Conservation (phyloP, 1,140 invertebrate genomes). For the Caerostris darwini region DNA sequence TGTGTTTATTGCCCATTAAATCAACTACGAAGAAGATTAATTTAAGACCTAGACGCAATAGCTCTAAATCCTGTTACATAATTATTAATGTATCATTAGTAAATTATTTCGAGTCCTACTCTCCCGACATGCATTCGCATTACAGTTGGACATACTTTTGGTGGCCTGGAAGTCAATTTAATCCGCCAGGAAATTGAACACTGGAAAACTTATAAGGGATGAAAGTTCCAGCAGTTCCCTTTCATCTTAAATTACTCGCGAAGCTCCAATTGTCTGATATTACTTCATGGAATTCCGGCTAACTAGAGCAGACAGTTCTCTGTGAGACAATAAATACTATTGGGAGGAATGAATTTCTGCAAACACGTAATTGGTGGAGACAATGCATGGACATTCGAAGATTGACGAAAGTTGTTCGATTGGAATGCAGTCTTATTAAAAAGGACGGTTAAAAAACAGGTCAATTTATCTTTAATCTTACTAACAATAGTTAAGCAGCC, state of each 20-base stretch:
- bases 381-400: not conserved
- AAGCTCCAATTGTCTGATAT: not conserved
- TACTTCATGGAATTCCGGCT: not conserved
- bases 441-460: no score
- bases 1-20: no score
- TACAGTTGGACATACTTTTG: not conserved
- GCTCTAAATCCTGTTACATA: not conserved
- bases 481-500: no score
- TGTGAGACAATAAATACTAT: not conserved
- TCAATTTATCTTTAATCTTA: no score
- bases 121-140: no score
- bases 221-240: not conserved
- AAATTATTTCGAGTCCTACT: not conserved
- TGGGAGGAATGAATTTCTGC: not conserved
- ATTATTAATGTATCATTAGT: not conserved
- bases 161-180: not conserved
- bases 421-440: no score
- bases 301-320: not conserved
- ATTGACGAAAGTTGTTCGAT: no score
- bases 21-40: no score
- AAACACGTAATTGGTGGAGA: not conserved
- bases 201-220: not conserved
- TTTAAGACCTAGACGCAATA: no score
- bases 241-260: not conserved
- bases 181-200: not conserved